A percentile compares a stretch with the other conserved stretches of the same genome.
Conservation (phyloP, 2,888 invertebrate species). For the Lepidonotus clava region DNA sequence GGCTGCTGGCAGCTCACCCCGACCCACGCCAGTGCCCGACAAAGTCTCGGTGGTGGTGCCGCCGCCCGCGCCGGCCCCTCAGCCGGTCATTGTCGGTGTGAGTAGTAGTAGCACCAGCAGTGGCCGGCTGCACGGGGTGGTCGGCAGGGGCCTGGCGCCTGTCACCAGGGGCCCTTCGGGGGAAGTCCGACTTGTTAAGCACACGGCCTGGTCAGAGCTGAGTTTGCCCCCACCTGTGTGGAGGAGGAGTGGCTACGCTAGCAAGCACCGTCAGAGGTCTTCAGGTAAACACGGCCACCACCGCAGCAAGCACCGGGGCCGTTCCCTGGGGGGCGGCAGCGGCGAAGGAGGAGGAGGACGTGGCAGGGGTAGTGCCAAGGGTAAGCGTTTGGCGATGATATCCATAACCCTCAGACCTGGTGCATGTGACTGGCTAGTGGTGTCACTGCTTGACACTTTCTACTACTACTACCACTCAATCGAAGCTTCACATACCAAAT, state of each 20-base stretch:
- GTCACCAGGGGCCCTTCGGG: neutral
- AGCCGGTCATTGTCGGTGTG: neutral
- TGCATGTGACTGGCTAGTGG: slow-evolving; percentile 59
- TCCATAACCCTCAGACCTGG: slow-evolving; percentile 47
- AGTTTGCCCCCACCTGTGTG: slow-evolving; percentile 13
- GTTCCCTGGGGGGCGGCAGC: slow-evolving; percentile 64
- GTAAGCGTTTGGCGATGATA: slow-evolving; percentile 54
- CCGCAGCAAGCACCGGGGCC: slow-evolving; percentile 56
- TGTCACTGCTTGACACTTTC: slow-evolving; percentile 55
- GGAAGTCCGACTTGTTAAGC: neutral
- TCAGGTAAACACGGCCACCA: neutral
- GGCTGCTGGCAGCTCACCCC: neutral
- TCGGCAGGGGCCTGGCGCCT: neutral
- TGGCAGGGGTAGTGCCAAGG: slow-evolving; percentile 56
- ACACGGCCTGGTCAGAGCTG: neutral
- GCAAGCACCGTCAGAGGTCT: neutral
- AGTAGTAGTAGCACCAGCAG: neutral
- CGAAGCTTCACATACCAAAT: neutral
- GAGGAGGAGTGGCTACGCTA: slow-evolving; percentile 21
- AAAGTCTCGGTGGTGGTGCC: no score
- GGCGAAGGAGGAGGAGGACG: slow-evolving; percentile 59
- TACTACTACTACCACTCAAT: slow-evolving; percentile 33
- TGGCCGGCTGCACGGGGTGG: neutral
- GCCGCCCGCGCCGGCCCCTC: neutral
- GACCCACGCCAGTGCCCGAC: neutral